phyloP scores from a whole-genome alignment of 2,113 vertebrate species.

The Synodontis membranacea region DNA sequence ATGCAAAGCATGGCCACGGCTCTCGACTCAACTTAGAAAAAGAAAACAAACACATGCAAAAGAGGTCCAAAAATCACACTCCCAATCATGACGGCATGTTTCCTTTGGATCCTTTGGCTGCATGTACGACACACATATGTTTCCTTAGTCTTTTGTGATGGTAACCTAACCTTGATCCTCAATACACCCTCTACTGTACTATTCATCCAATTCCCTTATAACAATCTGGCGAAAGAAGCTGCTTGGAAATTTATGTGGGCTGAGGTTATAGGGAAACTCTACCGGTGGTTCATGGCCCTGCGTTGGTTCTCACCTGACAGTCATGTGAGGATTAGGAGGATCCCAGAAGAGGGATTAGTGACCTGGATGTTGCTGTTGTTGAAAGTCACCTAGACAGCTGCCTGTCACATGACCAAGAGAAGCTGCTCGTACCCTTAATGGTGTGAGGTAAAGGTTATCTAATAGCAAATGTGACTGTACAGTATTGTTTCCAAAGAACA shows the following conservation, averaged over 20 bases:
- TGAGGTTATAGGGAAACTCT: not conserved
- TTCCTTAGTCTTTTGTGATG: not conserved
- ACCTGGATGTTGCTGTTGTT: conserved; percentile 30
- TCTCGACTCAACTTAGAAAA: conserved; percentile 3
- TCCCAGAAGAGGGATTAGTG: conserved; percentile 47
- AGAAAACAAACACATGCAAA: conserved; percentile 30
- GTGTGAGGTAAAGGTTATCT: conserved; percentile 15
- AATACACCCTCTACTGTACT: not conserved
- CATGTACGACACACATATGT: not conserved
- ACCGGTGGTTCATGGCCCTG: conserved; percentile 10
- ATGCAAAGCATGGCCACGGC: conserved; percentile 33
- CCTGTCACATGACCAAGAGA: conserved; percentile 37
- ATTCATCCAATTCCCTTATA: conserved; percentile 5
- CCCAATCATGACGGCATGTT: not conserved
- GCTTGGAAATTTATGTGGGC: conserved; percentile 28
- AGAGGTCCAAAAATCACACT: not conserved
- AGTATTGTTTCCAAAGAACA: not conserved
- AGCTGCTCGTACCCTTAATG: conserved; percentile 23
- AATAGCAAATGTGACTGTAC: not conserved
- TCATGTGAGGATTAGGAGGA: conserved; percentile 44
- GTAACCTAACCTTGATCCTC: conserved; percentile 17
- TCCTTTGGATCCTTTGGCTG: not conserved
- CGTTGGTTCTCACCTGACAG: conserved; percentile 32
- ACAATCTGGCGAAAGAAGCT: not conserved
- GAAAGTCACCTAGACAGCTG: conserved; percentile 30